Conservation (phyloP, 2,888 invertebrate species). For the Andrena praecox region DNA sequence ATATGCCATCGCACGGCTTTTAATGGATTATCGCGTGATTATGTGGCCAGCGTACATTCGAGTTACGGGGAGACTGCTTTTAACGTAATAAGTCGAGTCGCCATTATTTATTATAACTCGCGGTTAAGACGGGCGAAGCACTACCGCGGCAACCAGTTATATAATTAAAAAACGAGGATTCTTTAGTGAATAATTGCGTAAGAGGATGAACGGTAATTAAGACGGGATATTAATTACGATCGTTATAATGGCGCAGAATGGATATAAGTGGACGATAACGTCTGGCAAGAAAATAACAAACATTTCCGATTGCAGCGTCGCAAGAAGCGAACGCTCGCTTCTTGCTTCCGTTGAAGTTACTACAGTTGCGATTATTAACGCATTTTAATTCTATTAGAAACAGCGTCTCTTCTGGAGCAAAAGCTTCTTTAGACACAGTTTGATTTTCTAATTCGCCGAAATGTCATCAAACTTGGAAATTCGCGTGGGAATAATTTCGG, state of each 20-base stretch:
- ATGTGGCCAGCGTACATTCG: constrained; percentile 25
- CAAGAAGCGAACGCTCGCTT: background rate
- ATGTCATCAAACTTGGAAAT: too few species aligned
- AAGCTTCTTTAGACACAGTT: background rate
- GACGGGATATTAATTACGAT: constrained; percentile 63
- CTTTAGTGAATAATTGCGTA: constrained; percentile 52
- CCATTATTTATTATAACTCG: constrained; percentile 68
- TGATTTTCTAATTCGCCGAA: background rate
- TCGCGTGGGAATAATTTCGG: too few species aligned
- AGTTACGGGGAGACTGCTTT: constrained; percentile 36
- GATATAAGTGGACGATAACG: constrained; percentile 17
- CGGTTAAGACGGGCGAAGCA: constrained; percentile 59
- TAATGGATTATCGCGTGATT: constrained; percentile 48
- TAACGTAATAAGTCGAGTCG: constrained; percentile 29
- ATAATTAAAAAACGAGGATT: constrained; percentile 49
- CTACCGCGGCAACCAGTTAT: constrained; percentile 62
- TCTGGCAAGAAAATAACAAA: constrained; percentile 33
- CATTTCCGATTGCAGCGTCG: background rate
- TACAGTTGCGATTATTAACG: constrained; percentile 9
- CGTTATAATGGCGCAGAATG: constrained; percentile 25
- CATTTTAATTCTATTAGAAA: too few species aligned
- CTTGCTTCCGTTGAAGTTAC: background rate
- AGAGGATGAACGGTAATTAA: constrained; percentile 53
- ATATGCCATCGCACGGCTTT: constrained; percentile 47
- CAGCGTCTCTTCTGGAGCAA: background rate